A percentile compares a stretch with the other conserved stretches of the same genome.
Conservation (phyloP, 2,113 vertebrate species). For the Numenius arquata region DNA sequence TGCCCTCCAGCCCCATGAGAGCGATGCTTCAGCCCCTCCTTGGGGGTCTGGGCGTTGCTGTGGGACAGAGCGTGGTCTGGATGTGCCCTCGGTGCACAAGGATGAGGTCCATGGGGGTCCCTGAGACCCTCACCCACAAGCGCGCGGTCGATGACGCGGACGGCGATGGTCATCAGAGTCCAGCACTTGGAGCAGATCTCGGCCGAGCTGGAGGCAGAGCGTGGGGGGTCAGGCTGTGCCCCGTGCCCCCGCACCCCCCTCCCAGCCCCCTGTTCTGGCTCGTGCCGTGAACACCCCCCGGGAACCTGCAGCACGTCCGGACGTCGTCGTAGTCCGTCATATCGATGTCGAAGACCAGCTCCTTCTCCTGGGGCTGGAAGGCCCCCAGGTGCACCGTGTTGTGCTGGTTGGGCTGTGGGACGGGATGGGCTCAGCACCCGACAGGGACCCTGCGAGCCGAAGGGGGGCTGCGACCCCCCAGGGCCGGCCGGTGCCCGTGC, state of each 20-base stretch:
- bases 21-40: fast-evolving
- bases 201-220: slow-evolving; percentile 79
- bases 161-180: slow-evolving; percentile 94
- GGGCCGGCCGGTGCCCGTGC: background rate
- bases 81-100: fast-evolving
- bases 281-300: fast-evolving
- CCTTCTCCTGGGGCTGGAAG: slow-evolving; percentile 95
- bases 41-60: too few species aligned
- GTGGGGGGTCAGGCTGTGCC: fast-evolving
- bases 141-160: slow-evolving; percentile 87
- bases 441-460: fast-evolving
- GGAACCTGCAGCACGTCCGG: slow-evolving; percentile 91
- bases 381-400: slow-evolving; percentile 89
- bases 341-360: slow-evolving; percentile 97
- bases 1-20: background rate
- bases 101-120: fast-evolving
- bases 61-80: fast-evolving
- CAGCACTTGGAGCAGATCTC: slow-evolving; percentile 96
- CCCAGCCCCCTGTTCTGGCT: fast-evolving
- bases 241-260: fast-evolving
- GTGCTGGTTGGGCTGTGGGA: slow-evolving; percentile 86
- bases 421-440: fast-evolving
- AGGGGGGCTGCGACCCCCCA: fast-evolving
- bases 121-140: slow-evolving; percentile 76
- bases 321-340: slow-evolving; percentile 98